Evolutionary conservation across 1,140 invertebrate genomes (phyloP).

Genomic region (Euura saliciscinereae): DNA sequence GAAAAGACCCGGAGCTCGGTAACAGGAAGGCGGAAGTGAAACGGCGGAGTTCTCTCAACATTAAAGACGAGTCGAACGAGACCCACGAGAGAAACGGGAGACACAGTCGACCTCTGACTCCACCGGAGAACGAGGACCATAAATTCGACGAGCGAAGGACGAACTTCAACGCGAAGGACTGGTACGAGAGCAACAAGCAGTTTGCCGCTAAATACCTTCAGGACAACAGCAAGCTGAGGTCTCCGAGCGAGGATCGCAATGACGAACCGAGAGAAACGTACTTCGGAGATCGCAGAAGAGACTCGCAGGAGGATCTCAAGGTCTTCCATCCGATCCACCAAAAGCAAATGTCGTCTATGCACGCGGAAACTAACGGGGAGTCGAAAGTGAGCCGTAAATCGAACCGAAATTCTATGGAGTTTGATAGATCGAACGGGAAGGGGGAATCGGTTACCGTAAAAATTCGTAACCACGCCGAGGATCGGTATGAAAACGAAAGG

Average conservation of each 20-base stretch:
- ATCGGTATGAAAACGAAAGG: slow-evolving; percentile 19
- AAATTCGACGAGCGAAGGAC: slow-evolving; percentile 11
- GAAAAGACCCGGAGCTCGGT: slow-evolving; percentile 26
- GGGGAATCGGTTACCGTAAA: slow-evolving; percentile 12
- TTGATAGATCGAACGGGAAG: slow-evolving; percentile 15
- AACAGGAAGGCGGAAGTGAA: slow-evolving; percentile 28
- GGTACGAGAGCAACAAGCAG: slow-evolving; percentile 46
- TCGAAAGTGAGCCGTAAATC: background rate
- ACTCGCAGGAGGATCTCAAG: background rate
- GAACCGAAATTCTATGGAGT: slow-evolving; percentile 11
- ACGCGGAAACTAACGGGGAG: slow-evolving; percentile 2
- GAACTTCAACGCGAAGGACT: slow-evolving; percentile 33
- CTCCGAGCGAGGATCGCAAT: background rate
- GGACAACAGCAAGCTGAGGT: slow-evolving; percentile 31
- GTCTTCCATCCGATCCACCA: no score
- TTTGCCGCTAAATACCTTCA: slow-evolving; percentile 38
- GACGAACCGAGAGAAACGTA: background rate
- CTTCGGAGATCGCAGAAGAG: background rate
- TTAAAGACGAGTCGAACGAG: slow-evolving; percentile 20
- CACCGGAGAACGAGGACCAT: slow-evolving; percentile 30
- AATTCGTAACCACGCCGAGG: slow-evolving; percentile 19
- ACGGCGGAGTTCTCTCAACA: slow-evolving; percentile 35
- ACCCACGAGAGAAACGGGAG: slow-evolving; percentile 17
- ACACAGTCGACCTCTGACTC: slow-evolving; percentile 47
- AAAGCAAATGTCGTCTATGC: background rate